Percentiles rank a stretch among this genome's conserved stretches.
Evolutionary conservation across 1,140 invertebrate genomes (phyloP).

Genomic region (Nebria ingens): DNA sequence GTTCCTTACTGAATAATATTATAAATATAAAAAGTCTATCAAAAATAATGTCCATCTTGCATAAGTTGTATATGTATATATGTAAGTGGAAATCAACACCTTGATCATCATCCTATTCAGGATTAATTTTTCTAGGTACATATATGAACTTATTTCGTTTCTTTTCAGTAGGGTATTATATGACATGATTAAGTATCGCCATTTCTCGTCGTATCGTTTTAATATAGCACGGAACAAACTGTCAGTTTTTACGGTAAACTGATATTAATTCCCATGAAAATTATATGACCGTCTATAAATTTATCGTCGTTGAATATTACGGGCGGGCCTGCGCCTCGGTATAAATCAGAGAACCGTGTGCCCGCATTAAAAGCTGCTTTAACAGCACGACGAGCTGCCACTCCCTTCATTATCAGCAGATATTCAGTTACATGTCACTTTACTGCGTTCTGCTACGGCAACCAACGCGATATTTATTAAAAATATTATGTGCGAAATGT

Average conservation of each 20-base stretch:
- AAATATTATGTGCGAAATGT: too few species aligned
- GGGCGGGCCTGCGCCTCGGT: too few species aligned
- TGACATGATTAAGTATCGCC: neutral
- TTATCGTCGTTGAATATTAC: constrained; percentile 3
- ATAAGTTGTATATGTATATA: too few species aligned
- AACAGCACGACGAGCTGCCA: neutral
- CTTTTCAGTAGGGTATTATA: too few species aligned
- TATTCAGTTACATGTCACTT: constrained; percentile 7
- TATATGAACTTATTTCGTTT: too few species aligned
- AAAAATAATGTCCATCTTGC: too few species aligned
- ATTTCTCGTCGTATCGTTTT: neutral
- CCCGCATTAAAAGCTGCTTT: neutral
- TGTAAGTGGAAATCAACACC: too few species aligned
- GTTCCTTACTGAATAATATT: too few species aligned
- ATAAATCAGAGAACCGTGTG: neutral
- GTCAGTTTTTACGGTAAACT: constrained; percentile 9
- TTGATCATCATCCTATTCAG: too few species aligned
- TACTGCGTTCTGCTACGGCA: neutral
- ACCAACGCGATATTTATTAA: too few species aligned
- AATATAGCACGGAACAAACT: neutral
- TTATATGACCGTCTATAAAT: constrained; percentile 6
- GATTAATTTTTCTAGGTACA: too few species aligned
- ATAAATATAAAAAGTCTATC: too few species aligned
- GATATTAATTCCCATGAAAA: constrained; percentile 9
- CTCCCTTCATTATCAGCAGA: constrained; percentile 5